A percentile compares a stretch with the other conserved stretches of the same genome.
phyloP scores from a whole-genome alignment of 2,797 vertebrate species.

The Oryzias sinensis region DNA sequence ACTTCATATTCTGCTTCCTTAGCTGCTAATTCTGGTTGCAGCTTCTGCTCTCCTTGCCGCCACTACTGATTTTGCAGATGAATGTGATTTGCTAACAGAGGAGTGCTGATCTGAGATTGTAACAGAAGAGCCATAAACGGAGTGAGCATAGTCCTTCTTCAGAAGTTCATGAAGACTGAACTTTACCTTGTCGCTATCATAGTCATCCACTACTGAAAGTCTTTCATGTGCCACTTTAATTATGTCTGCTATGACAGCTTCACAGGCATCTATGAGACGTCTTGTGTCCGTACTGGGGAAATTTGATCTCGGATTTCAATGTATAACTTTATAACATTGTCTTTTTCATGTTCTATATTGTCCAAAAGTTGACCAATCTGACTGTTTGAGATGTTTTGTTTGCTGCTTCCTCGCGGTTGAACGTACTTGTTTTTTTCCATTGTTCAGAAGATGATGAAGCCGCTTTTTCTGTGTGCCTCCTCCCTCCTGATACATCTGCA shows the following conservation, averaged over 20 bases:
- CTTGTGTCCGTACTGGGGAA: conserved; percentile 1
- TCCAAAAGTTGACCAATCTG: not conserved
- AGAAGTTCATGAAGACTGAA: not conserved
- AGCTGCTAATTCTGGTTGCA: conserved; percentile 29
- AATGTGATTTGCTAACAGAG: not conserved
- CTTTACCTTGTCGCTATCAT: not conserved
- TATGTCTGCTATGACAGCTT: conserved; percentile 1
- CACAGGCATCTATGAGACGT: not conserved
- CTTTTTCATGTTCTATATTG: not conserved
- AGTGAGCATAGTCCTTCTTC: not conserved
- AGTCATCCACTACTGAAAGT: conserved; percentile 7
- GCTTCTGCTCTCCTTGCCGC: conserved; percentile 23
- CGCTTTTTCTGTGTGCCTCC: conserved; percentile 3
- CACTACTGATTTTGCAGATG: not conserved
- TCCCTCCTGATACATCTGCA: conserved; percentile 1
- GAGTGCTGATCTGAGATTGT: conserved; percentile 3
- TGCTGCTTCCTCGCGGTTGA: not conserved
- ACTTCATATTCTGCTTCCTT: conserved; percentile 29
- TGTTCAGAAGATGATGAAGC: not conserved
- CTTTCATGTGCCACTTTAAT: conserved; percentile 4
- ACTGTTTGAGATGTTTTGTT: not conserved
- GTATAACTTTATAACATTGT: not conserved
- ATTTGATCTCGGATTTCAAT: not conserved
- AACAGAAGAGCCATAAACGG: conserved; percentile 14
- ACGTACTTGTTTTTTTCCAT: not conserved